Conservation (phyloP, 2,113 vertebrate species). For the Tragelaphus buxtoni region DNA sequence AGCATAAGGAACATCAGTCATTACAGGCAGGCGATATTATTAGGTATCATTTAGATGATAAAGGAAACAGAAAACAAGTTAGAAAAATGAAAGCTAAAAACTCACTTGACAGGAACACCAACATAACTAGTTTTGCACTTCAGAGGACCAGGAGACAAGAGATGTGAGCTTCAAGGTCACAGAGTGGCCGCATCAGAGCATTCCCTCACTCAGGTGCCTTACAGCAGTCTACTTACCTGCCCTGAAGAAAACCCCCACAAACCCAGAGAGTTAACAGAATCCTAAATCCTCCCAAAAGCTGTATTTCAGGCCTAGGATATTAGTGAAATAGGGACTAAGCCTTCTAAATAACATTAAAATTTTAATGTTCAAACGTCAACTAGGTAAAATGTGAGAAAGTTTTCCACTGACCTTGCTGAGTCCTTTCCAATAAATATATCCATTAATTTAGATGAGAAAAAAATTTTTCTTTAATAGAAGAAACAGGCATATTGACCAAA, state of each 20-base stretch:
- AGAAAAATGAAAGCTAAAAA: not conserved
- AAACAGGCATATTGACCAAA: not conserved
- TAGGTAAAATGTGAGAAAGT: not conserved
- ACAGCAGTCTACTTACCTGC: constrained; percentile 33
- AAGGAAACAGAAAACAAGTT: constrained; percentile 22
- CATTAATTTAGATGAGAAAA: not conserved
- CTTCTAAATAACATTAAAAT: not conserved
- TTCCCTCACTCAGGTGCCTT: not conserved
- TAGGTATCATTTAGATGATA: constrained; percentile 19
- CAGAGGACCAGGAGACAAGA: not conserved
- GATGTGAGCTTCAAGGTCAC: not conserved
- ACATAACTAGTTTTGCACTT: not conserved
- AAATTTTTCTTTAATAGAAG: not conserved
- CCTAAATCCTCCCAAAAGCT: not conserved
- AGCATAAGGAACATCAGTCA: not conserved
- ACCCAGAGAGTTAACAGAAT: not conserved
- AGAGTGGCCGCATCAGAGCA: not conserved
- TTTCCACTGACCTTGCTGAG: not conserved
- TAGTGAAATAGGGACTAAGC: not conserved
- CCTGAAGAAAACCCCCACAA: not conserved
- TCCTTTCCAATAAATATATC: not conserved
- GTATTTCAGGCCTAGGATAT: not conserved
- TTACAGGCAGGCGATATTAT: not conserved
- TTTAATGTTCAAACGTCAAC: not conserved
- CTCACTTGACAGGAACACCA: not conserved